phyloP scores from a whole-genome alignment of 2,888 invertebrate genomes.

The Barypeithes pellucidus region DNA sequence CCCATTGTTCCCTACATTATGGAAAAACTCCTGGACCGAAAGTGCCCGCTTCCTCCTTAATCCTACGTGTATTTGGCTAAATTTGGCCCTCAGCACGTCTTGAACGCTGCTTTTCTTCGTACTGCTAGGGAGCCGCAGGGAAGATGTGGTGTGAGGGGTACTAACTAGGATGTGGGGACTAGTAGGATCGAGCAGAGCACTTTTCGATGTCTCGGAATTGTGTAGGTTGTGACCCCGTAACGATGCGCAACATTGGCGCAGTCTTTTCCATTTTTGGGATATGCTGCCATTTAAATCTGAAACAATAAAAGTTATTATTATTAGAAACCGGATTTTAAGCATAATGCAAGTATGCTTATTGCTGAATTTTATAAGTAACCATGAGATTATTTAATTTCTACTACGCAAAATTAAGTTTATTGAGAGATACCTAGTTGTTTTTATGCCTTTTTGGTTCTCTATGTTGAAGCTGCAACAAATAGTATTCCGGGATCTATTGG shows the following conservation, averaged over 20 bases:
- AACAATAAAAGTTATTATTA: too few relatives aligned
- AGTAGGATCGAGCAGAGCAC: conserved; percentile 74
- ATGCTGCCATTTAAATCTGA: conserved; percentile 83
- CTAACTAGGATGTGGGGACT: conserved; percentile 69
- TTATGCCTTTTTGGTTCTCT: too few relatives aligned
- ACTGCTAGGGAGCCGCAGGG: conserved; percentile 72
- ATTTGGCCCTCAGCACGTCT: conserved; percentile 77
- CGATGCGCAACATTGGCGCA: conserved; percentile 80
- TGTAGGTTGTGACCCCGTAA: conserved; percentile 69
- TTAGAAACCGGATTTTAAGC: too few relatives aligned
- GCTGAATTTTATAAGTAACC: too few relatives aligned
- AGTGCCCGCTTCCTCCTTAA: conserved; percentile 78
- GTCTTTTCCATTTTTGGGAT: conserved; percentile 83
- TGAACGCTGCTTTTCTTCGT: conserved; percentile 74
- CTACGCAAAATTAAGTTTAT: too few relatives aligned
- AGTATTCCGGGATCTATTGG: too few relatives aligned
- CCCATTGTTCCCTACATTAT: conserved; percentile 64
- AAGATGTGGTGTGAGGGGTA: conserved; percentile 68
- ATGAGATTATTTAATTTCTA: too few relatives aligned
- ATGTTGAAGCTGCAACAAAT: too few relatives aligned
- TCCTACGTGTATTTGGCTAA: conserved; percentile 82
- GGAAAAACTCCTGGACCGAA: conserved; percentile 80
- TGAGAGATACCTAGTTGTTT: too few relatives aligned
- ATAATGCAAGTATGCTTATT: too few relatives aligned
- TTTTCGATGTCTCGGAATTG: conserved; percentile 71